phyloP scores from a whole-genome alignment of 1,140 invertebrate species.

The Antheraea pernyi region DNA sequence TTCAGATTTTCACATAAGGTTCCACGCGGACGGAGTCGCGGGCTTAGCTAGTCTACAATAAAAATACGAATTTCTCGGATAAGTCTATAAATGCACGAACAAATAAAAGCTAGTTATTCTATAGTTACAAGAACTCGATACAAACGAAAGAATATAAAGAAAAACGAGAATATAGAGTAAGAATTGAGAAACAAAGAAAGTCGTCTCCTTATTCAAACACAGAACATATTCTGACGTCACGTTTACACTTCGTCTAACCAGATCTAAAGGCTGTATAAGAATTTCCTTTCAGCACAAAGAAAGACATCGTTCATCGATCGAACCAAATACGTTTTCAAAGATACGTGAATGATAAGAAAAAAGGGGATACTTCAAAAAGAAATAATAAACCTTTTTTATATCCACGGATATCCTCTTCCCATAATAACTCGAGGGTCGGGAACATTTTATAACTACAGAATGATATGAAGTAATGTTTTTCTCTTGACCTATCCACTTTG shows the following conservation, averaged over 20 bases:
- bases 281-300: background rate
- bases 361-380: conserved; percentile 13
- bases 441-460: conserved; percentile 18
- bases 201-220: background rate
- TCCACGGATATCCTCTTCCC: conserved; percentile 15
- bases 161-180: background rate
- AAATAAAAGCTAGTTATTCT: too few relatives aligned
- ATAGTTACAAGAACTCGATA: background rate
- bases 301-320: conserved; percentile 4
- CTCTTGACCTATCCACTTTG: conserved; percentile 18
- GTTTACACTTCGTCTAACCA: conserved; percentile 1
- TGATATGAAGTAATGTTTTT: conserved; percentile 11
- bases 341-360: conserved; percentile 16
- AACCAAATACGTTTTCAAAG: conserved; percentile 10
- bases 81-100: too few relatives aligned
- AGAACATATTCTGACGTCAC: background rate
- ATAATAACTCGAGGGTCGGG: conserved; percentile 15
- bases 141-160: too few relatives aligned
- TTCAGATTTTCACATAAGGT: too few relatives aligned
- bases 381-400: conserved; percentile 20
- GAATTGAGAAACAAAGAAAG: background rate
- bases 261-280: conserved; percentile 2
- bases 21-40: too few relatives aligned
- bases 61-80: background rate
- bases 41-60: too few relatives aligned